phyloP scores from a whole-genome alignment of 2,113 vertebrate species.

The Steatornis caripensis region DNA sequence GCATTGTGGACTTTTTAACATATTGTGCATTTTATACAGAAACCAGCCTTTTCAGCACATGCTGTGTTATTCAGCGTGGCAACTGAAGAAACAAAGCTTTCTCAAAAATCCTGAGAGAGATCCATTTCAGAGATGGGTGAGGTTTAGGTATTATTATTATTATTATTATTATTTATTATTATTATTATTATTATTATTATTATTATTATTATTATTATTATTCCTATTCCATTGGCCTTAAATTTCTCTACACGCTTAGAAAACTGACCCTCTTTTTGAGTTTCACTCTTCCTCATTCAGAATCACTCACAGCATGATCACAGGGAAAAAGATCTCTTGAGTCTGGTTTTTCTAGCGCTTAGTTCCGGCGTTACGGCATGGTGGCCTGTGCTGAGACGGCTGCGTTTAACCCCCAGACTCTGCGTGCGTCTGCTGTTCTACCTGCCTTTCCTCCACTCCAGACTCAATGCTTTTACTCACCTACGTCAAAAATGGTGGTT shows the following conservation, averaged over 20 bases:
- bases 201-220: background rate
- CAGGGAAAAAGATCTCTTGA: background rate
- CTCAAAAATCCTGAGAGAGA: background rate
- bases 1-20: background rate
- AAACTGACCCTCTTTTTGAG: background rate
- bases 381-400: background rate
- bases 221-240: background rate
- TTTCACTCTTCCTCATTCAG: background rate
- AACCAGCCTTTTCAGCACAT: background rate
- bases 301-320: background rate
- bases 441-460: background rate
- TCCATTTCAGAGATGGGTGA: background rate
- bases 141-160: background rate
- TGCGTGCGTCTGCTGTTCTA: background rate
- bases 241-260: background rate
- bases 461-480: background rate
- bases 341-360: background rate
- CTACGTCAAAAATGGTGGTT: background rate
- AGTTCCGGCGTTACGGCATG: background rate
- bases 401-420: background rate
- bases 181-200: background rate
- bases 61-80: background rate
- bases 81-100: background rate
- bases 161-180: background rate
- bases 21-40: background rate